Percentiles rank a stretch among this genome's conserved stretches.
phyloP scores from a whole-genome alignment of 2,888 invertebrate genomes.

The Perdita meconis region DNA sequence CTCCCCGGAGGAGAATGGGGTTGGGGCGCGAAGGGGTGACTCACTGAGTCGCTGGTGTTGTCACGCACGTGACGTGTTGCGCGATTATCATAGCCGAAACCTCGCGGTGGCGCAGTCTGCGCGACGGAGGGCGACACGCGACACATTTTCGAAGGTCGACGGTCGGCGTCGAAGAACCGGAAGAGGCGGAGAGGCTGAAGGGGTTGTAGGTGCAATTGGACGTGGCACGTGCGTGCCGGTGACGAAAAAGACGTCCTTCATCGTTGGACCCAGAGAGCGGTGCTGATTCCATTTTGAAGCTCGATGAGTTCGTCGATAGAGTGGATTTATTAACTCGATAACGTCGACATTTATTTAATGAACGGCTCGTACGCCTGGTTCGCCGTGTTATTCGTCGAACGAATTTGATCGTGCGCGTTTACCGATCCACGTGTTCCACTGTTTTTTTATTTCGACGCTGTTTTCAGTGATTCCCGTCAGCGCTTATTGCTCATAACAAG shows the following conservation, averaged over 20 bases:
- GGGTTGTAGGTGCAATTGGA: constrained; percentile 10
- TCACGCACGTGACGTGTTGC: constrained; percentile 68
- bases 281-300: background rate
- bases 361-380: background rate
- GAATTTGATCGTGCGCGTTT: constrained; percentile 6
- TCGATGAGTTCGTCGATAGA: constrained; percentile 6
- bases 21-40: constrained; percentile 52
- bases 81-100: constrained; percentile 70
- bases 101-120: constrained; percentile 45
- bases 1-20: constrained; percentile 8
- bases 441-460: background rate
- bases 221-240: background rate
- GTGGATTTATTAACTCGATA: constrained; percentile 28
- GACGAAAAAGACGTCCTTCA: background rate
- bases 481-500: background rate
- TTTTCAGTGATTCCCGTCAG: background rate
- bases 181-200: constrained; percentile 1
- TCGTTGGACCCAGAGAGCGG: background rate
- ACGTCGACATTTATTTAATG: background rate
- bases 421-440: background rate
- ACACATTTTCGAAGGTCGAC: constrained; percentile 64
- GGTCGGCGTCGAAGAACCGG: constrained; percentile 10
- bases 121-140: constrained; percentile 57
- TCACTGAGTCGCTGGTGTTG: constrained; percentile 59
- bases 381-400: constrained; percentile 18